Evolutionary conservation across 37 sponge, comb jelly and placozoan species (phyloP).

Genomic region (Agelas oroides): DNA sequence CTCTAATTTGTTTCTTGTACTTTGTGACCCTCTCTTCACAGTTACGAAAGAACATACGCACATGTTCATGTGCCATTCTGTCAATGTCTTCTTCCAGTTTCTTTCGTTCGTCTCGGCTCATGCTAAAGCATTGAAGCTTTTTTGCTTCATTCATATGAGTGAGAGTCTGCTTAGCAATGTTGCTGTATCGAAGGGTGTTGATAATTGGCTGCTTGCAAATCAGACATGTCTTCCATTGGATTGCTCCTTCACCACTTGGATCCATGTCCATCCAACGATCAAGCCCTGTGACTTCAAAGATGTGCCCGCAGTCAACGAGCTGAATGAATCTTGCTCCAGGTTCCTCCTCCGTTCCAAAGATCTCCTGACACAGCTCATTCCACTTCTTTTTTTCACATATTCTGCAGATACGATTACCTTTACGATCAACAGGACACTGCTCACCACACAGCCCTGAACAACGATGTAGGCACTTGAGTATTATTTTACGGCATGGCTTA

Average conservation of each 20-base stretch:
- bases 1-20: no score
- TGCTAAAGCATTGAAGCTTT: neutral
- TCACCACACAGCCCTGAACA: constrained; percentile 56
- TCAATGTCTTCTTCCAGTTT: neutral
- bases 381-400: constrained; percentile 21
- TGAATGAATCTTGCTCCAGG: neutral
- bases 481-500: neutral
- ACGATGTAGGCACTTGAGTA: constrained; percentile 31
- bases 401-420: neutral
- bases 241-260: neutral
- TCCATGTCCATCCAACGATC: constrained; percentile 9
- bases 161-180: neutral
- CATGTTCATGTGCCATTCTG: no score
- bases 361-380: neutral
- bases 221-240: neutral
- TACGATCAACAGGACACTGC: constrained; percentile 15
- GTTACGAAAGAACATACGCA: no score
- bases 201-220: neutral
- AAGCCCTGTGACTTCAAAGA: neutral
- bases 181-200: neutral
- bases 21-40: no score
- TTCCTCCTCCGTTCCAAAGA: constrained; percentile 6
- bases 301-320: constrained; percentile 15
- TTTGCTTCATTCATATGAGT: constrained; percentile 2
- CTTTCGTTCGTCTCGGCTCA: neutral